Evolutionary conservation across 2,888 invertebrate species (phyloP), one percentile per base, ranked within the genome.

Genomic region (Cacoxenus indagator): DNA sequence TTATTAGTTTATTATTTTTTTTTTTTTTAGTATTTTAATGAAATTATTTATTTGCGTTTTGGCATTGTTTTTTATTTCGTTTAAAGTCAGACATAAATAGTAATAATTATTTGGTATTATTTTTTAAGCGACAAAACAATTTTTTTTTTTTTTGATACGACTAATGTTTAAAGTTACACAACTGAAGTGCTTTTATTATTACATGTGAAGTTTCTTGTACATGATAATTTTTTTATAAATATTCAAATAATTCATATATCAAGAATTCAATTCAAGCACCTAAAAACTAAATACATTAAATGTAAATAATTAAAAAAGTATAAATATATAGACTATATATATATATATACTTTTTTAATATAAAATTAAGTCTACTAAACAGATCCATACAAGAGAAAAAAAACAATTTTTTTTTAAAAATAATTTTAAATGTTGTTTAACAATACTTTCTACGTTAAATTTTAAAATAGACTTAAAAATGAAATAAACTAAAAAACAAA

Each of bases 21-120:
- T 51, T 59, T 55, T 55, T 55, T 45, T 43, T 22, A 24, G 43
- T 8, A 43, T 37, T 22, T 62, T 62, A 61, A 67, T 70, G 65
- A 46, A 55, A 29, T 51, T 67, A 57, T 26, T 31, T 55, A 57
- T 27, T 61, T 43, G 22, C 17, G 27, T 61, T 43, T 45, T 45
- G 48, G 24, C 68, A 67, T 70, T 71, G n/a, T 71, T 69, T 70
- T 72, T 70, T 65, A 68, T 64, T 67, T 61, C 67, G 55, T 64
- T 70, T 37, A 37, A 37, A 37, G n/a, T n/a, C n/a, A n/a, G 37
- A 37, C 17, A 51, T 51, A n/a, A 31, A 19, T 59, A 59, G 27
- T 9, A 17, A 59, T 54, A 54, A 54, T 8, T 14, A 54, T 48
- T 54, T 24, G 24, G 54, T 54, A 54, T 54, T 54, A 54, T 54